Conservation (phyloP, 23 tunicate genomes). For the Halocynthia roretzi region DNA sequence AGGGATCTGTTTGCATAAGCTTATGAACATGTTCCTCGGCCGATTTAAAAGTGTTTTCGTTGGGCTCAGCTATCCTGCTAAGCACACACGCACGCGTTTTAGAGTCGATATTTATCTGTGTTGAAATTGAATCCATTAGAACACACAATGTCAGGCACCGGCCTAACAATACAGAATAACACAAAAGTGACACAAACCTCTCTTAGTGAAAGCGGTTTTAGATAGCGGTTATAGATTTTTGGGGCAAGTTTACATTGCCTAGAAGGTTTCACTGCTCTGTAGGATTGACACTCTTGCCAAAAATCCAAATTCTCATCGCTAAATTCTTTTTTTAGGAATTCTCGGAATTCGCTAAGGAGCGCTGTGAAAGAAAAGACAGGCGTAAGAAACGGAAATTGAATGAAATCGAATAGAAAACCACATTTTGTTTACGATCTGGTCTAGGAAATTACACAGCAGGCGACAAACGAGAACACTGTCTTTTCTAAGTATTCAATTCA, state of each 20-base stretch:
- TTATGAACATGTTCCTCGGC: not conserved
- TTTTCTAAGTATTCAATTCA: too few species aligned
- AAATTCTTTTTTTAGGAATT: slow-evolving; percentile 45
- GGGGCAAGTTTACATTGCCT: slow-evolving; percentile 29
- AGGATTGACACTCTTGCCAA: slow-evolving; percentile 47
- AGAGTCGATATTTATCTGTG: not conserved
- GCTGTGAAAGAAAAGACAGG: not conserved
- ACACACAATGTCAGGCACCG: too few species aligned
- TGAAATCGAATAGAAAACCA: too few species aligned
- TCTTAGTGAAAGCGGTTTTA: slow-evolving; percentile 19
- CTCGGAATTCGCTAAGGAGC: slow-evolving; percentile 9
- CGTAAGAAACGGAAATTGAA: too few species aligned
- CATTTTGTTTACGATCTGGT: too few species aligned
- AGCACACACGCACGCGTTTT: not conserved
- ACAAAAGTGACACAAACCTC: slow-evolving; percentile 20
- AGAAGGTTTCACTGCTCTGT: slow-evolving; percentile 21
- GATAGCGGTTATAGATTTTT: slow-evolving; percentile 24
- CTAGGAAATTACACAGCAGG: too few species aligned
- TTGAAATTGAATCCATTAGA: not conserved
- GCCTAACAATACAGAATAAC: too few species aligned
- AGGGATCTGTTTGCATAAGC: slow-evolving; percentile 6
- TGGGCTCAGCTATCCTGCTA: not conserved
- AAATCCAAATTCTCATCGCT: slow-evolving; percentile 71
- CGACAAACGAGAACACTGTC: too few species aligned
- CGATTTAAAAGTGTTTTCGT: not conserved